phyloP scores from a whole-genome alignment of 2,113 vertebrate genomes.

The Lagopus leucura region DNA sequence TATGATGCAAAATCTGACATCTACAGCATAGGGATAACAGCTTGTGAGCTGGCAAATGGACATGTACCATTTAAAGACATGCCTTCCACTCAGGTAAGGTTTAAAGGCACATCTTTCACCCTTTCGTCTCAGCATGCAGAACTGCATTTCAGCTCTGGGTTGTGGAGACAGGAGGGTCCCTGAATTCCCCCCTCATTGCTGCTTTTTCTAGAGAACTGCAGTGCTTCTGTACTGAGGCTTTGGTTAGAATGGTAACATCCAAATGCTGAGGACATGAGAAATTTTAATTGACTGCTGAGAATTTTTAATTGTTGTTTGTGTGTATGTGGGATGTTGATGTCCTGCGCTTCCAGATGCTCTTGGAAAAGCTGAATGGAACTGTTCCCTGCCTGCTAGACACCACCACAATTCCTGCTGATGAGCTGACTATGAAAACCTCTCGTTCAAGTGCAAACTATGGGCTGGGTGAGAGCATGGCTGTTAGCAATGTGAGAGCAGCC shows the following conservation, averaged over 20 bases:
- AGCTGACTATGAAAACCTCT: slow-evolving; percentile 89
- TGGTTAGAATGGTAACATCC: not conserved
- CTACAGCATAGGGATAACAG: slow-evolving; percentile 97
- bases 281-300: not conserved
- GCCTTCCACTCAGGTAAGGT: slow-evolving; percentile 92
- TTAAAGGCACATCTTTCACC: not conserved
- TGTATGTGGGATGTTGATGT: not conserved
- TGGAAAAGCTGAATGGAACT: slow-evolving; percentile 96
- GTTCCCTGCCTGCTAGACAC: slow-evolving; percentile 96
- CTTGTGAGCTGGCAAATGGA: slow-evolving; percentile 96
- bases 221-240: not conserved
- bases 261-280: not conserved
- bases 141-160: not conserved
- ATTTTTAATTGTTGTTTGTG: not conserved
- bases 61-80: slow-evolving; percentile 99
- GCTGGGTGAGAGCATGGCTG: slow-evolving; percentile 82
- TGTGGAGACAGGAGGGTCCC: not conserved
- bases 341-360: slow-evolving; percentile 86
- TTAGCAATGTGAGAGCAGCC: slow-evolving; percentile 79
- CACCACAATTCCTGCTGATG: slow-evolving; percentile 94
- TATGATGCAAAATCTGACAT: slow-evolving; percentile 98
- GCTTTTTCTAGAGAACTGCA: not conserved
- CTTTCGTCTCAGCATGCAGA: not conserved
- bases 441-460: slow-evolving; percentile 87
- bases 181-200: not conserved